Evolutionary conservation across 2,113 vertebrate genomes (phyloP).

Genomic region (Pica pica): DNA sequence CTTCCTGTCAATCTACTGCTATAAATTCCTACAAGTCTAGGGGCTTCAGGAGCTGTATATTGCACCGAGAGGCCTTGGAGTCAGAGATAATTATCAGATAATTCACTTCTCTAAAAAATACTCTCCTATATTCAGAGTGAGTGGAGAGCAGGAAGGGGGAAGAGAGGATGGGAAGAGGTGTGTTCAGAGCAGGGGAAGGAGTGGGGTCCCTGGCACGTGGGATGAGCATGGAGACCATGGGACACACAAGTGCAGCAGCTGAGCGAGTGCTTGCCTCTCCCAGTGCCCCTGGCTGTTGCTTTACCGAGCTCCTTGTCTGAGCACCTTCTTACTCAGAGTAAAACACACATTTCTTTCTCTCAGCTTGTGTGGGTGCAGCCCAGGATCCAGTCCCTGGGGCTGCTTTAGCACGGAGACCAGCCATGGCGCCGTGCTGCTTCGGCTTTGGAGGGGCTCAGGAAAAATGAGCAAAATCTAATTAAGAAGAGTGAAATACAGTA

Average conservation of each 20-base stretch:
- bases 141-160: neutral
- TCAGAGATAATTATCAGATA: constrained; percentile 49
- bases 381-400: neutral
- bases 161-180: neutral
- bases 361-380: neutral
- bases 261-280: rapidly evolving
- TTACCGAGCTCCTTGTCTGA: neutral
- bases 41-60: constrained; percentile 44
- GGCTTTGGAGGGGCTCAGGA: neutral
- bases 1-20: constrained; percentile 38
- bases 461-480: constrained; percentile 19
- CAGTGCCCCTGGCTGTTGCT: neutral
- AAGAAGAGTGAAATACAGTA: constrained; percentile 19
- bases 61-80: constrained; percentile 33
- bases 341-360: neutral
- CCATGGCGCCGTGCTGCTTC: rapidly evolving
- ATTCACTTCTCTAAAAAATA: constrained; percentile 41
- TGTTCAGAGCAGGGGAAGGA: neutral
- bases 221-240: neutral
- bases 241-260: rapidly evolving
- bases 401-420: neutral
- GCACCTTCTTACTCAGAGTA: neutral
- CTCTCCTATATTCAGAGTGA: neutral
- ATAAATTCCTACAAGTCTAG: constrained; percentile 50
- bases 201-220: rapidly evolving